Evolutionary conservation across 2,797 vertebrate genomes (phyloP), one percentile per base, ranked within the genome.

Genomic region (Parambassis ranga): DNA sequence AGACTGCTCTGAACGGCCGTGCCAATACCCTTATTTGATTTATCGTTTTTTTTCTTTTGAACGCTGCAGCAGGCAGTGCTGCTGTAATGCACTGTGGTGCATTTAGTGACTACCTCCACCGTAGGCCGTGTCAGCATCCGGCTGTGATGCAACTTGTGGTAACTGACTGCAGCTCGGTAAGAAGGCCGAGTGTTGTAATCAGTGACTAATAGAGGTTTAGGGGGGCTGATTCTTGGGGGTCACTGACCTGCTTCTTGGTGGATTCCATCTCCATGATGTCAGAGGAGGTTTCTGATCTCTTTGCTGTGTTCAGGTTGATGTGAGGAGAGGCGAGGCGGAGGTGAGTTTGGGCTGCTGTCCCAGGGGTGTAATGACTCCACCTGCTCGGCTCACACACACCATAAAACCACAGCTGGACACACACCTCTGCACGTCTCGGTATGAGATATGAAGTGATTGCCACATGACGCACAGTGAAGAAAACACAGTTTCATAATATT

Each of bases 391-490:
- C 83, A 77, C 84, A 81, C 88, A 85, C 79, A 59, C 80, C 85
- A 89, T 88, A 89, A 82, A 83, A 86, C 66, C 89, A 88, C 89
- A 91, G 90, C 88, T 91, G 88, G 89, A 92, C 75, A 77, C 65
- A 51, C 66, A 85, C 86, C 82, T 78, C 80, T 67, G 77, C 36
- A 42, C 69, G 58, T 65, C 61, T 32, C 49, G 60, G 58, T 41
- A 36, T 4, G 4, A 52, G 61, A 49, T 10, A 26, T n/a, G 52
- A 41, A 44, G 35, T 23, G 1, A n/a, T 24, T 4, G 6, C 15
- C 33, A 7, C 37, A 19, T 18, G 37, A 33, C 43, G 64, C 71
- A 71, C 32, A 41, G 27, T 37, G 14, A 28, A 20, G 15, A 48
- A 20, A 5, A 37, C 50, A 47, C 14, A 0, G 37, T n/a, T 65